A percentile compares a stretch with the other conserved stretches of the same genome.
Evolutionary conservation across 2,888 invertebrate genomes (phyloP).

Genomic region (Agrochola lota): DNA sequence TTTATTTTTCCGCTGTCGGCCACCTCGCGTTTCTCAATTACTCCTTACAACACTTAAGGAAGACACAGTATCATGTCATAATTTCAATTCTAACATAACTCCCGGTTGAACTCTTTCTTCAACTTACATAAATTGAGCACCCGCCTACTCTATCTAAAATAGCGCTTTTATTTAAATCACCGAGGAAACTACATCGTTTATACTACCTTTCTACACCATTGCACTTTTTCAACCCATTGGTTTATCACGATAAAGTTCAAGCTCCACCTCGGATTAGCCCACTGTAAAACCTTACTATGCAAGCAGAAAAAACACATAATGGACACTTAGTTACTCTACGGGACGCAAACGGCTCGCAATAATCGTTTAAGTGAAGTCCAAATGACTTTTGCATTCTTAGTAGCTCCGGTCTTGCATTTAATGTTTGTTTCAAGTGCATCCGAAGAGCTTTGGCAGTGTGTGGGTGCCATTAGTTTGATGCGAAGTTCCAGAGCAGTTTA

Average conservation of each 20-base stretch:
- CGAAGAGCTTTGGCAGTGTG: slow-evolving; percentile 49
- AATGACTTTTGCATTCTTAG: slow-evolving; percentile 59
- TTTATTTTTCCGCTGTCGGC: slow-evolving; percentile 23
- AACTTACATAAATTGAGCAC: background rate
- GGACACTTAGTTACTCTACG: slow-evolving; percentile 49
- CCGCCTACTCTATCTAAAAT: background rate
- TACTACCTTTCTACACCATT: slow-evolving; percentile 30
- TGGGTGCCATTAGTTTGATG: slow-evolving; percentile 48
- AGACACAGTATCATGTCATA: background rate
- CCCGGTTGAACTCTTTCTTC: background rate
- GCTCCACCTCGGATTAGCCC: slow-evolving; percentile 28
- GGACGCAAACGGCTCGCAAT: slow-evolving; percentile 50
- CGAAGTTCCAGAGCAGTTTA: slow-evolving; percentile 51
- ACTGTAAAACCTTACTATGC: slow-evolving; percentile 2
- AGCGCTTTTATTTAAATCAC: slow-evolving; percentile 3
- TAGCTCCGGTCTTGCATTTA: slow-evolving; percentile 56
- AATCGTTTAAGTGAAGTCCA: slow-evolving; percentile 54
- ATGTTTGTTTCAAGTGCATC: slow-evolving; percentile 57
- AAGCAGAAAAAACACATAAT: slow-evolving; percentile 34
- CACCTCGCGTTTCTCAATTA: background rate
- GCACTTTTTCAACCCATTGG: slow-evolving; percentile 50
- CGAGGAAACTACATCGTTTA: background rate
- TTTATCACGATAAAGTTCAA: slow-evolving; percentile 41
- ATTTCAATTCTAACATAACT: background rate
- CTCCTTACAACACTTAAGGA: background rate